These are phyloP conservation scores for Tiaroga cobitis DNA, from an alignment of 2,797 vertebrate genomes.

Conservation along the genomic window DNA sequence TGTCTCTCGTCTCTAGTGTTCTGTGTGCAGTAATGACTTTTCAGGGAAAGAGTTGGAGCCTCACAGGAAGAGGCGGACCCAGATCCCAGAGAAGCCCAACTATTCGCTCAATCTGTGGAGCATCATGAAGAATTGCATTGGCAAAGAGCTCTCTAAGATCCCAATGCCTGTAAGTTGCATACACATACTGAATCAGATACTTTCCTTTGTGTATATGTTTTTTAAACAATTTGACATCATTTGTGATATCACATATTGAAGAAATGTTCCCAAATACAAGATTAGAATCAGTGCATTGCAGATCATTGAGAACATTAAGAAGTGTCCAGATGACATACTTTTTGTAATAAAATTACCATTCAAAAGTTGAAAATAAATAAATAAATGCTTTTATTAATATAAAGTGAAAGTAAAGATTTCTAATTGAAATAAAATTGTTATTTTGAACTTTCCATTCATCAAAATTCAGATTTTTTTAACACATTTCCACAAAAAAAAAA, in stretches of 20 bases:
- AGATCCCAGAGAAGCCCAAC: constrained; percentile 95
- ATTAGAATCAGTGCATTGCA: background rate
- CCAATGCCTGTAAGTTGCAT: constrained; percentile 90
- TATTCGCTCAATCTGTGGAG: constrained; percentile 99
- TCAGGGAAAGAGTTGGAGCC: constrained; percentile 77
- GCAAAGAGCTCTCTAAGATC: constrained; percentile 97
- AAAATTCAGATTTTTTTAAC: too few relatives aligned
- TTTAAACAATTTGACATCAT: background rate
- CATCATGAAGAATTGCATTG: constrained; percentile 99
- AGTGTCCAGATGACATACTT: background rate
- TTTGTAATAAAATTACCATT: background rate
- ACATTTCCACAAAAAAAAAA: too few relatives aligned
- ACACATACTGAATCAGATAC: background rate
- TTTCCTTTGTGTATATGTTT: background rate
- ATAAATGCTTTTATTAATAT: background rate
- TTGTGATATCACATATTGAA: background rate
- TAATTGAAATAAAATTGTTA: too few relatives aligned
- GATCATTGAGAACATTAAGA: background rate
- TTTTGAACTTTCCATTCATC: too few relatives aligned
- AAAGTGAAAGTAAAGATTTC: background rate
- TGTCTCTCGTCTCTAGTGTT: constrained; percentile 67
- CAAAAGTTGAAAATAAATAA: background rate
- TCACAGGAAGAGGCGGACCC: constrained; percentile 81
- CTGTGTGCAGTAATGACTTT: constrained; percentile 76
- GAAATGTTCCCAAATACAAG: background rate